A percentile compares a stretch with the other conserved stretches of the same genome.
Conservation (phyloP, 2,113 vertebrate genomes). For the Rhinolophus sinicus region DNA sequence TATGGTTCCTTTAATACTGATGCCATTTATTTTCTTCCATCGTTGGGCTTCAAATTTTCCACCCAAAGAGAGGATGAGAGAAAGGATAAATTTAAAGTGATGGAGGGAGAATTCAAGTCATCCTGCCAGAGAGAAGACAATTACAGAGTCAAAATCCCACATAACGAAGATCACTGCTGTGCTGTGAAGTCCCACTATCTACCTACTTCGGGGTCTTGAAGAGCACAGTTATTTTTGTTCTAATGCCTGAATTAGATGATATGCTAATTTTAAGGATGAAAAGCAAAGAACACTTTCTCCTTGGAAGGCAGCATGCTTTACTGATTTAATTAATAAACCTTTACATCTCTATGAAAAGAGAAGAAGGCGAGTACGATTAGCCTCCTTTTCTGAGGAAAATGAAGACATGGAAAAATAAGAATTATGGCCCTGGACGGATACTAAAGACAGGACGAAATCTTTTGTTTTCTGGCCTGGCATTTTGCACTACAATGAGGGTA, state of each 20-base stretch:
- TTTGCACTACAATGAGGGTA: conserved; percentile 5
- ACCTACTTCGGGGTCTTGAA: neutral
- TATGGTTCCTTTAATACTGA: conserved; percentile 66
- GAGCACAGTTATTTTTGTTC: neutral
- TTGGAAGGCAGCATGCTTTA: conserved; percentile 20
- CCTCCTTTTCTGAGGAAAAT: conserved; percentile 29
- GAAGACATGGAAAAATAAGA: neutral
- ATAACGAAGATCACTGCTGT: neutral
- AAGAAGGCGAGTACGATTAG: neutral
- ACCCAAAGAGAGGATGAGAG: conserved; percentile 33
- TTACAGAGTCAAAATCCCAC: neutral
- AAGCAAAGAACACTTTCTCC: conserved; percentile 44
- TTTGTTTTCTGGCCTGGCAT: neutral
- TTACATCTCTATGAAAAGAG: conserved; percentile 1
- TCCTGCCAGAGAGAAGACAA: neutral
- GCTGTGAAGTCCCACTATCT: neutral
- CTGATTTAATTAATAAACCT: conserved; percentile 40
- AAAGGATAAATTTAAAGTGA: neutral
- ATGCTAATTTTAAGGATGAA: conserved; percentile 16
- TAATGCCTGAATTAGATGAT: neutral
- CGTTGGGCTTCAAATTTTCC: conserved; percentile 67
- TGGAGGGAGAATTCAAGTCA: neutral
- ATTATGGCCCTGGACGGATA: neutral
- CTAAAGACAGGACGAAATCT: neutral
- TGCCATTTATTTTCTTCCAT: conserved; percentile 70